Evolutionary conservation across 2,113 vertebrate genomes (phyloP), one percentile per base, ranked within the genome.

Genomic region (Pseudorhombus dupliciocellatus): DNA sequence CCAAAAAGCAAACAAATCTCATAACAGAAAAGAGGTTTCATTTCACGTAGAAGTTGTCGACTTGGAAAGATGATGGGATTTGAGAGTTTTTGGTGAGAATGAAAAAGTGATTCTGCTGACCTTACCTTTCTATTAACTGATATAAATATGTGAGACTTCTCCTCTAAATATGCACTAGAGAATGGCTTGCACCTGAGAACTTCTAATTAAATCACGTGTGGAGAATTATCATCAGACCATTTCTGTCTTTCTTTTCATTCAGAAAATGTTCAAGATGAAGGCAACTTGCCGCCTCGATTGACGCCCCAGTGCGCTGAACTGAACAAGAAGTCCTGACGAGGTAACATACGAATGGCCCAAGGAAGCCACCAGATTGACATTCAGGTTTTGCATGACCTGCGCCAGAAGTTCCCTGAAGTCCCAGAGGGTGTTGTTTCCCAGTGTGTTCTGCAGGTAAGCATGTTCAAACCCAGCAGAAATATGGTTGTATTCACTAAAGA

Each of bases 351-450:
- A 99, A 99, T 99, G 97, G 97, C 98, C 96, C 97, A 99, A 95
- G 96, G 95, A 98, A 98, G 94, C 94, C 96, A 98, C 89, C 96
- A 96, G 94, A 97, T 98, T 96, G 95, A 99, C 94, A 96, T 94
- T 95, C 96, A 97, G 96, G 96, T 99, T 99, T 97, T 99, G 93
- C 96, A 97, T 93, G 96, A 98, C 95, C 97, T 99, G 96, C 95
- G 95, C 84, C 96, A 98, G 90, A 99, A 98, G 94, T 99, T 99
- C 90, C 98, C 98, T 84, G 97, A 99, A 93, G 96, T 99, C 85
- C 98, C 98, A 83, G 97, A 97, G 93, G 95, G 95, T 90, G 96
- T 99, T 87, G 97, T 99, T n/a, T 99, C 97, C 92, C 95, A 96
- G 94, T 99, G 98, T 92, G 96, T 99, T 90, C 88, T 97, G 92